Evolutionary conservation across 2,113 vertebrate genomes (phyloP).

Genomic region (Castor canadensis): DNA sequence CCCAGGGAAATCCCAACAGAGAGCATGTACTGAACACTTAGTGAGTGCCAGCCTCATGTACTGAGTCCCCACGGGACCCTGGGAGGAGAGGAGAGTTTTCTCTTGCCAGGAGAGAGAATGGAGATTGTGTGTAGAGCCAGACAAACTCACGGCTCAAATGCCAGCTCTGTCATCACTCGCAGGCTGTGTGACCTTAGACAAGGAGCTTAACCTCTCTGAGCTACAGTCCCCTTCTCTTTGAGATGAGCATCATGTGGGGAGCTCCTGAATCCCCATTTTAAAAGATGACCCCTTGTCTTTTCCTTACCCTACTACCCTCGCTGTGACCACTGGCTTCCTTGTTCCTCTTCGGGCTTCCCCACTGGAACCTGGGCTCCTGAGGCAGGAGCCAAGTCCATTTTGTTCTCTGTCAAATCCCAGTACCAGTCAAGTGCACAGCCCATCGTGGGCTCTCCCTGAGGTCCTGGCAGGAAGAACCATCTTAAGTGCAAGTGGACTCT

Average conservation of each 20-base stretch:
- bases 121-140: neutral
- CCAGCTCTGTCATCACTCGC: neutral
- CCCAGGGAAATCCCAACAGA: neutral
- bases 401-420: neutral
- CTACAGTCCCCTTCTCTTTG: neutral
- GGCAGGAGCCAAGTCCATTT: neutral
- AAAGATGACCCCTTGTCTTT: neutral
- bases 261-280: neutral
- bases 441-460: fast-evolving
- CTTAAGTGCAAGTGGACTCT: too few species aligned
- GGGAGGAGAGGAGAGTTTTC: neutral
- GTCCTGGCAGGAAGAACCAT: too few species aligned
- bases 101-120: neutral
- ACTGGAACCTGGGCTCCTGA: neutral
- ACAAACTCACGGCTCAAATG: neutral
- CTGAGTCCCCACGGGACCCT: too few species aligned
- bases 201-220: neutral
- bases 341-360: neutral
- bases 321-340: neutral
- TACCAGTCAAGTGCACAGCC: neutral
- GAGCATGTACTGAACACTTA: fast-evolving
- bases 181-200: neutral
- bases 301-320: neutral
- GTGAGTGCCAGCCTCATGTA: fast-evolving
- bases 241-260: fast-evolving